A percentile compares a stretch with the other conserved stretches of the same genome.
Evolutionary conservation across 2,113 vertebrate species (phyloP).

Genomic region (Mobula hypostoma): DNA sequence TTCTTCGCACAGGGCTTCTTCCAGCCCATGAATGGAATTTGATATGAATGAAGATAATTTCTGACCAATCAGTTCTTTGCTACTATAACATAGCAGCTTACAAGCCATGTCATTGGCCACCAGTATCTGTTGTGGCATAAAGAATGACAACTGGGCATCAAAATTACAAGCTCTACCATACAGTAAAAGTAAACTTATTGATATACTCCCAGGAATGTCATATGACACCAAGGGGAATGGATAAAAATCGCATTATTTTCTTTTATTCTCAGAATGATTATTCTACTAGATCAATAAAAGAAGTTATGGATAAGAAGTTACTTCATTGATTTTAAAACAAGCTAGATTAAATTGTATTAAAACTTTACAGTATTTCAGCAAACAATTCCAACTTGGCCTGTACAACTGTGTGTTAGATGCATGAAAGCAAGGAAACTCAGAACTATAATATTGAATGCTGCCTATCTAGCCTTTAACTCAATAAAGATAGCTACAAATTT

Average conservation of each 20-base stretch:
- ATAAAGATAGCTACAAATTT: not conserved
- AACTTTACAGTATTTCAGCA: not conserved
- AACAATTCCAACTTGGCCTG: not conserved
- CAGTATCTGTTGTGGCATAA: conserved; percentile 63
- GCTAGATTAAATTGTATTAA: not conserved
- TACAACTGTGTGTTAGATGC: not conserved
- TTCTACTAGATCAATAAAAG: not conserved
- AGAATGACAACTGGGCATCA: not conserved
- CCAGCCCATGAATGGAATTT: conserved; percentile 59
- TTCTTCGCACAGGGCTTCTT: conserved; percentile 66
- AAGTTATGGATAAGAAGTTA: not conserved
- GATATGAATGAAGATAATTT: conserved; percentile 65
- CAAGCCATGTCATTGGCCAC: conserved; percentile 77
- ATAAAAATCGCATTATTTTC: not conserved
- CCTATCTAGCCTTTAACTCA: not conserved
- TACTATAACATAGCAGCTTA: conserved; percentile 67
- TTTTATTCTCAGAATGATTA: not conserved
- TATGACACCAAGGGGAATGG: not conserved
- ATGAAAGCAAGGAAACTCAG: not conserved
- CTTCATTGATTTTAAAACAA: not conserved
- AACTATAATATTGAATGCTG: not conserved
- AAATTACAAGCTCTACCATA: not conserved
- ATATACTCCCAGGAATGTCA: not conserved
- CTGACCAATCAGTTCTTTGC: conserved; percentile 67
- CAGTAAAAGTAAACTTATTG: not conserved